phyloP scores from a whole-genome alignment of 2,797 vertebrate species.

The Dipus sagitta region DNA sequence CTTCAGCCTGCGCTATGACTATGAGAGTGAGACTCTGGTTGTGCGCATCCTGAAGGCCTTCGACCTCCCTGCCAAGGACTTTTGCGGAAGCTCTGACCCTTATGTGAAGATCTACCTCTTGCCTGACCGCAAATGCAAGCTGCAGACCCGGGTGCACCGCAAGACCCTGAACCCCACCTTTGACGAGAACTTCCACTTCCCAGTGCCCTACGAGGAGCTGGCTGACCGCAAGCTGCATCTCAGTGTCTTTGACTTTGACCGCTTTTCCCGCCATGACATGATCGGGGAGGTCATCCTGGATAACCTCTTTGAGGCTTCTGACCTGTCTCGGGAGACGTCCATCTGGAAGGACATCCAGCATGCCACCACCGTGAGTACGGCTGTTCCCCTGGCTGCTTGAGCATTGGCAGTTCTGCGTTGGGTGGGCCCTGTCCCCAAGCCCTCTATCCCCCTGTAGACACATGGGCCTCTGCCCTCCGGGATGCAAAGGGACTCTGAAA shows the following conservation, averaged over 20 bases:
- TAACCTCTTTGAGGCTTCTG: constrained; percentile 96
- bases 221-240: constrained; percentile 95
- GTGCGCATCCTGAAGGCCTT: constrained; percentile 96
- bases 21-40: constrained; percentile 94
- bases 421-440: not conserved
- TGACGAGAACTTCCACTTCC: constrained; percentile 96
- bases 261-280: constrained; percentile 98
- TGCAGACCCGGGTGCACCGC: constrained; percentile 98
- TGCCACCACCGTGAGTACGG: constrained; percentile 94
- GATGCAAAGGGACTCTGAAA: not conserved
- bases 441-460: not conserved
- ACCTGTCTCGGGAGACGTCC: constrained; percentile 96
- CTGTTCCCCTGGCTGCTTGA: not conserved
- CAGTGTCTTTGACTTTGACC: constrained; percentile 98
- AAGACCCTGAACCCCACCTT: constrained; percentile 98
- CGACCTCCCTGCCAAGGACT: constrained; percentile 97
- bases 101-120: constrained; percentile 99
- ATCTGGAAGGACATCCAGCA: constrained; percentile 99
- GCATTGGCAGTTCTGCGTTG: not conserved
- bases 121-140: constrained; percentile 97
- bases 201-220: constrained; percentile 96
- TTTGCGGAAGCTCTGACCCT: constrained; percentile 98
- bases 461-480: not conserved
- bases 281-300: constrained; percentile 98
- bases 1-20: constrained; percentile 97